Evolutionary conservation across 1,140 invertebrate species (phyloP).

Genomic region (Aphaenogaster ashmeadi): DNA sequence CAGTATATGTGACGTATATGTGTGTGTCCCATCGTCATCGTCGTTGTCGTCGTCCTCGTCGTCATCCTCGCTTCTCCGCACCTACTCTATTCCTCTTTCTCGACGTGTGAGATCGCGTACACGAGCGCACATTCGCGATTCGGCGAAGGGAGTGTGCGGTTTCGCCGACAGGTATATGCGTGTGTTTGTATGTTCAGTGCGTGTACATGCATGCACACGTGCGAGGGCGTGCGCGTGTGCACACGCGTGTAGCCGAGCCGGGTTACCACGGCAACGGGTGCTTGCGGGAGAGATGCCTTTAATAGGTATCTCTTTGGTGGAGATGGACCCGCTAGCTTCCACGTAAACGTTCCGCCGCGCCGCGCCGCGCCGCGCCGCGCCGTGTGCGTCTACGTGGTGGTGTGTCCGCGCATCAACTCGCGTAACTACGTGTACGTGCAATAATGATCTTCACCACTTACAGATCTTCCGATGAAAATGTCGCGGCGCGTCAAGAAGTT

Average conservation of each 20-base stretch:
- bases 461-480: slow-evolving; percentile 1
- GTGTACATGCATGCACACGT: slow-evolving; percentile 3
- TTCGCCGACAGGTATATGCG: slow-evolving; percentile 34
- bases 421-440: slow-evolving; percentile 45
- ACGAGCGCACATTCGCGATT: slow-evolving; percentile 45
- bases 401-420: not conserved
- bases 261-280: slow-evolving; percentile 85
- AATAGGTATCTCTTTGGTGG: slow-evolving; percentile 84
- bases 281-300: slow-evolving; percentile 84
- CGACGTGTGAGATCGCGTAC: slow-evolving; percentile 69
- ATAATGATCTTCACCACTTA: slow-evolving; percentile 40
- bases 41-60: slow-evolving; percentile 53
- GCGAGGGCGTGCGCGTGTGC: slow-evolving; percentile 49
- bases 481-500: not conserved
- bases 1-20: slow-evolving; percentile 66
- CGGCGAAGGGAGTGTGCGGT: slow-evolving; percentile 58
- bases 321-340: slow-evolving; percentile 72
- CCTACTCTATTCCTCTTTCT: slow-evolving; percentile 45
- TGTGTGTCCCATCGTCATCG: slow-evolving; percentile 68
- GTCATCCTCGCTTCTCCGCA: slow-evolving; percentile 33
- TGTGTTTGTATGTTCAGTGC: slow-evolving; percentile 18
- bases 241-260: slow-evolving; percentile 67
- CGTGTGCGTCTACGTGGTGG: slow-evolving; percentile 33
- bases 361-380: too few relatives aligned
- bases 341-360: slow-evolving; percentile 34